Evolutionary conservation across 2,113 vertebrate species (phyloP).

Genomic region (Ammodytes dubius): DNA sequence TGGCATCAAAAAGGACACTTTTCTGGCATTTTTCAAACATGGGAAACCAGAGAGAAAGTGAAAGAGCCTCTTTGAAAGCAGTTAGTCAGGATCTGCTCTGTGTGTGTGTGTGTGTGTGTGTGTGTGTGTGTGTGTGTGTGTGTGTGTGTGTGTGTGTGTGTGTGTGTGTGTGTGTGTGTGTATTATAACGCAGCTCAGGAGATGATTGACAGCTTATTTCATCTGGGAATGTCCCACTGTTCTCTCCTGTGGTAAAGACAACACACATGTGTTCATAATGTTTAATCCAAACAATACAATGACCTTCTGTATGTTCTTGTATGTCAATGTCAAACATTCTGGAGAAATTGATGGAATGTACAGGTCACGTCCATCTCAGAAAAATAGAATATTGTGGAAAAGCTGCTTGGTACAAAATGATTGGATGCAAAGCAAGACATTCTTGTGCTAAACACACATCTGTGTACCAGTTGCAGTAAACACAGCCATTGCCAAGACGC

Average conservation of each 20-base stretch:
- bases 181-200: background rate
- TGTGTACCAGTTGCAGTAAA: background rate
- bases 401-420: background rate
- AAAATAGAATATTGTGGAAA: too few species aligned
- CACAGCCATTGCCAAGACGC: slow-evolving; percentile 15
- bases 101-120: too few species aligned
- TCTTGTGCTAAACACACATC: slow-evolving; percentile 28
- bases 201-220: slow-evolving; percentile 1
- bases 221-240: background rate
- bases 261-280: background rate
- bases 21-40: too few species aligned
- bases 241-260: background rate
- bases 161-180: background rate
- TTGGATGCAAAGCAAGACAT: slow-evolving; percentile 16
- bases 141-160: too few species aligned
- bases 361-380: too few species aligned
- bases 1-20: too few species aligned
- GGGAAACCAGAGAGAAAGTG: background rate
- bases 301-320: background rate
- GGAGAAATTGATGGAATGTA: too few species aligned
- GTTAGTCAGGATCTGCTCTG: background rate
- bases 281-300: background rate
- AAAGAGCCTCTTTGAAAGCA: background rate
- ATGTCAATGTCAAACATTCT: background rate
- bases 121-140: background rate